A percentile compares a stretch with the other conserved stretches of the same genome.
Evolutionary conservation across 2,888 invertebrate species (phyloP).

Genomic region (Aradus depressus): DNA sequence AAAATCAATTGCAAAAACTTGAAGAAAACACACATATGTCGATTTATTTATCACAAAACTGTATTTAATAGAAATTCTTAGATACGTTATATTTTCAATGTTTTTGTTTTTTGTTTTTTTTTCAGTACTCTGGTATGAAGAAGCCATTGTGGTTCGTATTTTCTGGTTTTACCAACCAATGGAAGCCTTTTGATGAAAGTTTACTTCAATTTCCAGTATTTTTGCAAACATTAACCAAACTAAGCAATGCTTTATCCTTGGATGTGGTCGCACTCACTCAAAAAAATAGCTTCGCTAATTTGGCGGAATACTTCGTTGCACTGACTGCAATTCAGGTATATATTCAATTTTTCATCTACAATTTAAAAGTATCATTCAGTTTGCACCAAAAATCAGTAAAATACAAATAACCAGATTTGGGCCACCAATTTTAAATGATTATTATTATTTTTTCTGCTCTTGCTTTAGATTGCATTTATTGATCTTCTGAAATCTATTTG

Average conservation of each 20-base stretch:
- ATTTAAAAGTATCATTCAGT: background rate
- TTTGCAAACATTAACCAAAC: conserved; percentile 12
- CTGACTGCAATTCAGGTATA: conserved; percentile 54
- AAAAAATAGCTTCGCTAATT: conserved; percentile 52
- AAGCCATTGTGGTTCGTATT: conserved; percentile 79
- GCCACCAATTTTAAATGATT: too few species aligned
- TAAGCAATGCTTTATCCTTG: conserved; percentile 15
- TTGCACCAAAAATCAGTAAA: too few species aligned
- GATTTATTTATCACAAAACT: too few species aligned
- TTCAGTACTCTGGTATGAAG: conserved; percentile 42
- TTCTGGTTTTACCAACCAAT: conserved; percentile 85
- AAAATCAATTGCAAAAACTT: too few species aligned
- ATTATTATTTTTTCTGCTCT: too few species aligned
- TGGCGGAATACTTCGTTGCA: conserved; percentile 58
- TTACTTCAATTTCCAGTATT: conserved; percentile 19
- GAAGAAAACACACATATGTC: too few species aligned
- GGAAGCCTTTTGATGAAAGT: conserved; percentile 40
- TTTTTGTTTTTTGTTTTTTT: conserved; percentile 42
- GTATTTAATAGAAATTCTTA: too few species aligned
- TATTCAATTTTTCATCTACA: background rate
- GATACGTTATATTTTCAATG: too few species aligned
- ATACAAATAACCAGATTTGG: too few species aligned
- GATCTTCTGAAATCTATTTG: conserved; percentile 49
- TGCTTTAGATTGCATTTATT: conserved; percentile 47
- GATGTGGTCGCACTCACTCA: conserved; percentile 53